Base-by-base conservation (phyloP, 2,888 invertebrate genomes). In the Hydrotaea cyrtoneurina region DNA sequence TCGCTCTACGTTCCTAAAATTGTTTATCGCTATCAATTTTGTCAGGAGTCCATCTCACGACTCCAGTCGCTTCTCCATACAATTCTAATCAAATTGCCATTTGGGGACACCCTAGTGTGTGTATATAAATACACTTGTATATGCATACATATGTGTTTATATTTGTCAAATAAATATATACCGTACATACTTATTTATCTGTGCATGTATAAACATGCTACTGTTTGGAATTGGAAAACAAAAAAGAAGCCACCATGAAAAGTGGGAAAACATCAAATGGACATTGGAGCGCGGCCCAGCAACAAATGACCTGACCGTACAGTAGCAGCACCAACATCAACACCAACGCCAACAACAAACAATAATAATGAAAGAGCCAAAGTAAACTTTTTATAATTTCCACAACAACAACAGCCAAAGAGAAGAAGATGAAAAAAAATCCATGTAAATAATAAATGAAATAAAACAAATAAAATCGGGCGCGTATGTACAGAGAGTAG, bases 401-500 rank as follows among this genome's bases (percentile, higher is more conserved):
- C 64, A 55, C 21, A 77, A 73, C 53, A 78, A n/a, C n/a, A n/a
- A n/a, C n/a, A n/a, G n/a, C n/a, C n/a, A n/a, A 31, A 21, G 19
- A 17, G n/a, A 46, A 50, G 23, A 36, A 31, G 39, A 15, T 15
- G 36, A 50, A 72, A 43, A 31, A 55, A 39, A 75, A 21, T 78
- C 59, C 74, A 77, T 83, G 76, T 77, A 77, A 83, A 83, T 80
- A 80, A 66, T 21, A 75, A 75, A 75, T 46, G 79, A 73, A 80
- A 82, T 71, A 62, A 17, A 21, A 46, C 75, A 50, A 77, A 57
- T 21, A 74, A n/a, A 31, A 17, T 36, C 31, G 75, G 73, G 82
- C 76, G 82, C 53, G 53, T 71, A 57, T n/a, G 57, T 7, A 31
- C 31, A 7, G 31, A 31, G 31, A 78, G 8, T 31, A 13, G 11